Base-by-base conservation (phyloP, 2,888 invertebrate species). In the Anthophora plumipes region DNA sequence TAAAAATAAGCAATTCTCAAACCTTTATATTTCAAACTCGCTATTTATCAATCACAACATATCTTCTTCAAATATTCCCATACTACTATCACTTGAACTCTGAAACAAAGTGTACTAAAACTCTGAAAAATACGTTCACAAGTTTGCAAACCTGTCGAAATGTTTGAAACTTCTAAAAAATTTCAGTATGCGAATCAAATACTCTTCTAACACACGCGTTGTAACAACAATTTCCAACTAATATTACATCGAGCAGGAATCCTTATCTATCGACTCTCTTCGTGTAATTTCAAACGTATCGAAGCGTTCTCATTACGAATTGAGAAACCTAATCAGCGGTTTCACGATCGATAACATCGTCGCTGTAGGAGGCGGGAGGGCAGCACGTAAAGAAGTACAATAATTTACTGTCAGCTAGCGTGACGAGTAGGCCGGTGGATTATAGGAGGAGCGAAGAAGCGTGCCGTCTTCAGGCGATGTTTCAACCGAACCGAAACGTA, bases 361-460 rank as follows among this genome's bases (percentile, higher is more conserved):
- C 54, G 70, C 14, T 50, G 54, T 9, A 55, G 63, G 25, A 11
- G 59, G 75, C 0, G 3, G 50, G 25, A 73, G 72, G 20, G 57
- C n/a, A 74, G 73, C 67, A 67, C 78, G 77, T 82, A 77, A 85
- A 86, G 85, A 84, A 83, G 63, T 78, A 75, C 81, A 77, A 84
- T 85, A 87, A 87, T 87, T 88, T 87, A 82, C 78, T 80, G 86
- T 86, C 84, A 84, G 82, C 82, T 89, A 82, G 88, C 85, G 81
- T 87, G 89, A 88, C 88, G 85, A 73, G 64, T 73, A 72, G 37
- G 50, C 4, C 11, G 52, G 31, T 12, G 11, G 43, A 8, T 25
- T 43, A 22, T 20, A n/a, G 12, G 55, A 60, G 25, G 8, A 20
- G 17, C 46, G 54, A 46, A 17, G 61, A 75, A 68, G 60, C 20